Evolutionary conservation across 2,113 vertebrate species (phyloP), one percentile per base, ranked within the genome.

Genomic region (Aspiorhynchus laticeps): DNA sequence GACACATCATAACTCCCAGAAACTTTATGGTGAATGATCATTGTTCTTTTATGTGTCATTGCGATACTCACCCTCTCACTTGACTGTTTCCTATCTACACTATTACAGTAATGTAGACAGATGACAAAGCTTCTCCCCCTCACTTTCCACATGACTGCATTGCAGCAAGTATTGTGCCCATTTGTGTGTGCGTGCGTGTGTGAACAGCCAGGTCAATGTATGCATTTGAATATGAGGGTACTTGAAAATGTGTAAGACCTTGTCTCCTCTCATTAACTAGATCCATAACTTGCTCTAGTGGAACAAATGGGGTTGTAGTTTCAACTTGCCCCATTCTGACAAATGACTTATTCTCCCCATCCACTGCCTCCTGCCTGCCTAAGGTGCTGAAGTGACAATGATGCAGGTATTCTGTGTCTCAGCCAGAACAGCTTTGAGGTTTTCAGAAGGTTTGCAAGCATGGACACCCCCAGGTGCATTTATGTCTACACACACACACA

Each of bases 401-500:
- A 86, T 90, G 77, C 87, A 86, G 87, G 88, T 87, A 88, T 89
- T 86, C 88, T 84, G 65, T 89, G 86, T 88, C 83, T 90, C 33
- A 80, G 80, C 80, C 53, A 76, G 80, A 76, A 75, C 75, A 36
- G 79, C 76, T 89, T 84, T 87, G 75, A 83, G 80, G 65, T 90
- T 84, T 89, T 41, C 84, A 88, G 85, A 83, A 88, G 82, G 86
- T 65, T 85, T 77, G 33, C 71, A 87, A 86, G 83, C 84, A 86
- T 88, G 89, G 89, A 94, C 90, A 91, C 90, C 93, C 93, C 93
- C 93, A 93, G 92, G 95, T 95, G 94, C 12, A 73, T 92, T 90
- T 88, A 33, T 87, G 92, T 91, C 87, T 91, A 90, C 94, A 90
- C 91, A 92, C 17, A 81, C 82, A 88, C 71, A 88, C 87, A 88